Evolutionary conservation across 2,888 invertebrate species (phyloP).

Genomic region (Eurois occulta): DNA sequence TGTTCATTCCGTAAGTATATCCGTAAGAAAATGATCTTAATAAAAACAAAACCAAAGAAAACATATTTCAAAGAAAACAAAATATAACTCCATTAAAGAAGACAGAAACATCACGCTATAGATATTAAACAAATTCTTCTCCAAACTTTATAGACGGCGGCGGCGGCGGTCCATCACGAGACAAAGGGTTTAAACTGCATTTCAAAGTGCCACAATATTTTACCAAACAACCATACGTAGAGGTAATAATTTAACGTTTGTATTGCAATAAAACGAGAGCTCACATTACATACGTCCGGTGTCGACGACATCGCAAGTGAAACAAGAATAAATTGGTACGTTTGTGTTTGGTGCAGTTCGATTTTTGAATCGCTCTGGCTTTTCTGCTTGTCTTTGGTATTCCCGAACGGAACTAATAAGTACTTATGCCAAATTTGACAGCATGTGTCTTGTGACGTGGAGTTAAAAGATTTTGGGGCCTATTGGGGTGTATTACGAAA

Average conservation of each 20-base stretch:
- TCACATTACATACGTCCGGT: conserved; percentile 52
- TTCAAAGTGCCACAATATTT: conserved; percentile 40
- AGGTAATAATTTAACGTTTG: conserved; percentile 52
- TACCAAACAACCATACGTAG: conserved; percentile 29
- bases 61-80: conserved; percentile 1
- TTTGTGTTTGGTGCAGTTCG: conserved; percentile 18
- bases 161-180: conserved; percentile 40
- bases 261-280: conserved; percentile 41
- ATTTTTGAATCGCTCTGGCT: conserved; percentile 23
- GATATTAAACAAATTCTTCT: conserved; percentile 35
- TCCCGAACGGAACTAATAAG: background rate
- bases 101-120: background rate
- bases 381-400: conserved; percentile 11
- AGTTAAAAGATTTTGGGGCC: background rate
- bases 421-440: background rate
- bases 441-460: background rate
- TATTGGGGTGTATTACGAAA: background rate
- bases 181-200: conserved; percentile 46
- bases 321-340: conserved; percentile 36
- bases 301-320: conserved; percentile 50
- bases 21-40: background rate
- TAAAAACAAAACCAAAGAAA: conserved; percentile 12
- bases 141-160: conserved; percentile 48
- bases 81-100: conserved; percentile 1
- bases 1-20: background rate